phyloP scores from a whole-genome alignment of 2,888 invertebrate genomes.

The Kryphioiulus occultus region DNA sequence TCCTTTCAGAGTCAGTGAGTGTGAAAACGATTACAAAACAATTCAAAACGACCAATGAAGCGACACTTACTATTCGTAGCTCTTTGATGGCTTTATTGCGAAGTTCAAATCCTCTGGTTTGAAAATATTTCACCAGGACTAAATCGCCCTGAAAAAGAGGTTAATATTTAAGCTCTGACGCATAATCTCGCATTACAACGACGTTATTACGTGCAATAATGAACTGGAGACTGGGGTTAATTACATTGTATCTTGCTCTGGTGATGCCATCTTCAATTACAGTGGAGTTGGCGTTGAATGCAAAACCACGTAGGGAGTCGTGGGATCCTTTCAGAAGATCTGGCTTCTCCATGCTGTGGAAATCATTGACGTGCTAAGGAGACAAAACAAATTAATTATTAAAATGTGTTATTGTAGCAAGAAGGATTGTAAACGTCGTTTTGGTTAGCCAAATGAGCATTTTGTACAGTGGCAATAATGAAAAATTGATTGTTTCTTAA shows the following conservation, averaged over 20 bases:
- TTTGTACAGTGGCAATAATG: too few relatives aligned
- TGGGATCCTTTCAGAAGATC: constrained; percentile 81
- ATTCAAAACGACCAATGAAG: background rate
- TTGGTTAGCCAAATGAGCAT: too few relatives aligned
- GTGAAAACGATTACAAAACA: constrained; percentile 41
- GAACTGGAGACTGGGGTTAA: background rate
- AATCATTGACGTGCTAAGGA: constrained; percentile 49
- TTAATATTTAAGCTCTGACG: background rate
- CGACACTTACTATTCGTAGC: constrained; percentile 69
- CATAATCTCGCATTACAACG: background rate
- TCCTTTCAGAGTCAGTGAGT: background rate
- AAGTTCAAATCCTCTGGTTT: constrained; percentile 74
- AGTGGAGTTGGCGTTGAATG: constrained; percentile 59
- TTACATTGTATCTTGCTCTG: constrained; percentile 83
- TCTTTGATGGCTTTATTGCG: constrained; percentile 82
- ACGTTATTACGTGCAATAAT: background rate
- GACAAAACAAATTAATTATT: constrained; percentile 41
- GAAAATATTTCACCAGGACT: constrained; percentile 84
- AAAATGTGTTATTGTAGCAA: background rate
- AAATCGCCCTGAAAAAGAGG: constrained; percentile 76
- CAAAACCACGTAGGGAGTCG: constrained; percentile 70
- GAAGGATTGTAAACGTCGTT: background rate
- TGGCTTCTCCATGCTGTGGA: constrained; percentile 71
- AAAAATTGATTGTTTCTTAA: too few relatives aligned
- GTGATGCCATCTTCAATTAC: constrained; percentile 69